Conservation (phyloP, 2,888 invertebrate genomes). For the Cylloceria caligata region DNA sequence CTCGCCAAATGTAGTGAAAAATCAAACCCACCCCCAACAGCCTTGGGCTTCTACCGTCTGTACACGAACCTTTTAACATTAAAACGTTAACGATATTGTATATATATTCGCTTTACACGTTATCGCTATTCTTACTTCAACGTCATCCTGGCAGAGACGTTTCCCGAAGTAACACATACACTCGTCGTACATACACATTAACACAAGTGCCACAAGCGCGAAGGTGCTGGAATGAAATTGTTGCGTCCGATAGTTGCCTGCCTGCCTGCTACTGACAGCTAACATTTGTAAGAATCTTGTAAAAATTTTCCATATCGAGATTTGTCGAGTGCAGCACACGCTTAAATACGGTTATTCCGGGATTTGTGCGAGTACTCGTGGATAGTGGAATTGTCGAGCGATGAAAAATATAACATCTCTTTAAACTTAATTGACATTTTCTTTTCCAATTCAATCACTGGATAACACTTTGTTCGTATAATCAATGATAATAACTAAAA, state of each 20-base stretch:
- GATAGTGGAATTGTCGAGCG: conserved; percentile 29
- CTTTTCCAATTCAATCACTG: neutral
- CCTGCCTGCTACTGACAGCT: conserved; percentile 81
- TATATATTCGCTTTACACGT: conserved; percentile 21
- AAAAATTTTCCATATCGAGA: conserved; percentile 82
- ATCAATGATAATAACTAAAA: too few species aligned
- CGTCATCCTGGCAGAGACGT: conserved; percentile 28
- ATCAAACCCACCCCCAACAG: conserved; percentile 70
- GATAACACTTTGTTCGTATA: neutral
- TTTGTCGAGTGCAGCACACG: conserved; percentile 78
- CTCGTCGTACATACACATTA: neutral
- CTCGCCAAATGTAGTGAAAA: conserved; percentile 79
- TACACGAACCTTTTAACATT: conserved; percentile 26
- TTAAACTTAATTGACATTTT: conserved; percentile 29
- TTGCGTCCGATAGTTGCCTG: conserved; percentile 62
- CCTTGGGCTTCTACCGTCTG: conserved; percentile 8
- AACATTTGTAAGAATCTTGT: conserved; percentile 82
- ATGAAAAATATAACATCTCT: conserved; percentile 12
- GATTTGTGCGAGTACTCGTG: conserved; percentile 3
- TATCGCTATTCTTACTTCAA: conserved; percentile 41
- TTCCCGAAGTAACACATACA: conserved; percentile 35
- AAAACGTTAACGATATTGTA: conserved; percentile 54
- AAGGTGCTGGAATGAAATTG: conserved; percentile 78
- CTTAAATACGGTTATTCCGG: conserved; percentile 8
- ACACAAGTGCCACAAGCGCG: conserved; percentile 69